Evolutionary conservation across 2,888 invertebrate genomes (phyloP), one percentile per base, ranked within the genome.

Genomic region (Nysson spinosus): DNA sequence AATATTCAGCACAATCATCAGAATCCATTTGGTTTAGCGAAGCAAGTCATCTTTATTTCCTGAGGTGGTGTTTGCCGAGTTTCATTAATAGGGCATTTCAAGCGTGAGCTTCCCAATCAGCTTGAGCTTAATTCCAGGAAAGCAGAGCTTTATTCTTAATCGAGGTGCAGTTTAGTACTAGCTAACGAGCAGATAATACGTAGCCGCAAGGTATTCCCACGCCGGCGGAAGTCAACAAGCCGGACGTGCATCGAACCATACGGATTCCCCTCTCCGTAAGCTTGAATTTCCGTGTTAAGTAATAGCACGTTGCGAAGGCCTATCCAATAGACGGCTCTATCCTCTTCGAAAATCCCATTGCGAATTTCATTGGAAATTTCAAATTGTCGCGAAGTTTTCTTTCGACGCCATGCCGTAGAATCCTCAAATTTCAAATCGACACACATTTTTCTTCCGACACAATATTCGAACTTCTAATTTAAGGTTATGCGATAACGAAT

Each of bases 181-280:
- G 39, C 16, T 63, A 71, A 72, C 69, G 46, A 62, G 62, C 62
- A 52, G 34, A 39, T 35, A 52, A 40, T 60, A 66, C 55, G 46
- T 43, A 42, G 22, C 35, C 39, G 42, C 40, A 14, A 28, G 64
- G 43, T 47, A 63, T 73, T 78, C 70, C 68, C 78, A 62, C 69
- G 72, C 64, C 52, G 62, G 62, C 79, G 80, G 80, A 79, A 81
- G 81, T 81, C 73, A 68, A 60, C 67, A 68, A 68, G 72, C 68
- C 79, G 69, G 63, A 76, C 68, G 71, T 52, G 55, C 60, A 60
- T 60, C 69, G 54, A 39, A 24, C 65, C 30, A 37, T 43, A 40
- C 66, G 58, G 52, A 70, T 67, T 75, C 63, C 39, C 60, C 60
- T 32, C 26, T 55, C 49, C 39, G 60, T 56, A 55, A 61, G 60